Evolutionary conservation across 2,113 vertebrate species (phyloP).

Genomic region (Philantomba maxwellii): DNA sequence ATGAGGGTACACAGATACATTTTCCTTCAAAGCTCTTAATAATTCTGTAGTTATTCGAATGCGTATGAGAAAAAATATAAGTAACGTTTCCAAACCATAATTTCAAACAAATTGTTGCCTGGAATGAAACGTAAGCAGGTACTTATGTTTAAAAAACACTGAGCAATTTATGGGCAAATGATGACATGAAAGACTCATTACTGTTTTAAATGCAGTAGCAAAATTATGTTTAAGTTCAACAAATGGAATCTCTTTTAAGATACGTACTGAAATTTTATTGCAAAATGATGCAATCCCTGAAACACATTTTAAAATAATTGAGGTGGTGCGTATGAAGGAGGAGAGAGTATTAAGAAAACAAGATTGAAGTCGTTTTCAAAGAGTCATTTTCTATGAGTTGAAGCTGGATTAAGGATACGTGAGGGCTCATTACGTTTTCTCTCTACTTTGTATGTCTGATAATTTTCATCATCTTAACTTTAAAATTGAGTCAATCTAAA

Average conservation of each 20-base stretch:
- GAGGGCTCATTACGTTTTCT: neutral
- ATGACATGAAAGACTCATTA: neutral
- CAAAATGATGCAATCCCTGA: neutral
- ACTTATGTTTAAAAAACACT: conserved; percentile 18
- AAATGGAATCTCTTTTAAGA: neutral
- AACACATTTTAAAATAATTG: neutral
- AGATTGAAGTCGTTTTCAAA: neutral
- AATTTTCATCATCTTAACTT: neutral
- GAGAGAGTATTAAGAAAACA: neutral
- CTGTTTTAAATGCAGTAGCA: neutral
- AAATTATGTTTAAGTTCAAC: neutral
- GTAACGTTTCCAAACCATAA: neutral
- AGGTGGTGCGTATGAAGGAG: neutral
- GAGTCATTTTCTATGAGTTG: neutral
- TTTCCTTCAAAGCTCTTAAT: neutral
- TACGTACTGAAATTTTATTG: neutral
- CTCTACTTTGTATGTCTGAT: neutral
- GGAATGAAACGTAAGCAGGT: neutral
- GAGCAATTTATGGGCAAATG: neutral
- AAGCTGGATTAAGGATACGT: neutral
- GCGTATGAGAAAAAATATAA: neutral
- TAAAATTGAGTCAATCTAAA: neutral
- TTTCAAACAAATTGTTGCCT: neutral
- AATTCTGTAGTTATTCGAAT: neutral
- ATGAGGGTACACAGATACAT: neutral